Conservation (phyloP, 2,888 invertebrate species). For the Anthophora plumipes region DNA sequence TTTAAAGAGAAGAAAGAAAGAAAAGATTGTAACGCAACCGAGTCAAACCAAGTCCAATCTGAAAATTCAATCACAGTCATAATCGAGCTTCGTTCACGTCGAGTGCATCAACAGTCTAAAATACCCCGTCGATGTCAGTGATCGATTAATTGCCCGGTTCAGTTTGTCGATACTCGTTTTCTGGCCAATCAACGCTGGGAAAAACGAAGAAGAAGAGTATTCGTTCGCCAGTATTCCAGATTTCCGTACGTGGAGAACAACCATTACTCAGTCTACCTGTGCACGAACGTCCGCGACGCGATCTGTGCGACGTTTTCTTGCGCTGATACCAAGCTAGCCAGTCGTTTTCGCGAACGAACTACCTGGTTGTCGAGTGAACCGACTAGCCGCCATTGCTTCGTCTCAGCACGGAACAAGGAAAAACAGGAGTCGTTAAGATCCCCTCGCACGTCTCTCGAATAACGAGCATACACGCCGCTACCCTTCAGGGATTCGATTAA, state of each 20-base stretch:
- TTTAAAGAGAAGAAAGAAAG: too few species aligned
- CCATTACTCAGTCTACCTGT: slow-evolving; percentile 55
- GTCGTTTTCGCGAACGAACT: slow-evolving; percentile 36
- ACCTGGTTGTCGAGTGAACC: slow-evolving; percentile 39
- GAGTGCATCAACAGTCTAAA: slow-evolving; percentile 11
- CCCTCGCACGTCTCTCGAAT: slow-evolving; percentile 40
- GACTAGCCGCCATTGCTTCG: slow-evolving; percentile 57
- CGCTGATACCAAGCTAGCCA: slow-evolving; percentile 30
- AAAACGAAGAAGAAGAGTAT: slow-evolving; percentile 13
- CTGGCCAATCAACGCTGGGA: slow-evolving; percentile 32
- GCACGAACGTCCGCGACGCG: slow-evolving; percentile 50
- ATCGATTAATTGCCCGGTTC: slow-evolving; percentile 42
- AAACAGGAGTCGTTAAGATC: slow-evolving; percentile 60
- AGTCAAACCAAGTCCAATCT: neutral
- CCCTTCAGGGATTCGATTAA: slow-evolving; percentile 38
- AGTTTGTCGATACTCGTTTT: slow-evolving; percentile 27
- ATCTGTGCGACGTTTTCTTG: slow-evolving; percentile 62
- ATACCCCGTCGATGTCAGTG: slow-evolving; percentile 17
- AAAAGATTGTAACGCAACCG: neutral
- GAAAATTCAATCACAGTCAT: slow-evolving; percentile 26
- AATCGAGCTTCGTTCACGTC: neutral
- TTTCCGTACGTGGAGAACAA: slow-evolving; percentile 67
- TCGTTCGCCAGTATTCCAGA: slow-evolving; percentile 38
- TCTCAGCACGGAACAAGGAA: slow-evolving; percentile 48
- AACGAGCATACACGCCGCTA: slow-evolving; percentile 36